Percentiles rank a stretch among this genome's conserved stretches.
Conservation (phyloP, 2,888 invertebrate genomes). For the Erannis defoliaria region DNA sequence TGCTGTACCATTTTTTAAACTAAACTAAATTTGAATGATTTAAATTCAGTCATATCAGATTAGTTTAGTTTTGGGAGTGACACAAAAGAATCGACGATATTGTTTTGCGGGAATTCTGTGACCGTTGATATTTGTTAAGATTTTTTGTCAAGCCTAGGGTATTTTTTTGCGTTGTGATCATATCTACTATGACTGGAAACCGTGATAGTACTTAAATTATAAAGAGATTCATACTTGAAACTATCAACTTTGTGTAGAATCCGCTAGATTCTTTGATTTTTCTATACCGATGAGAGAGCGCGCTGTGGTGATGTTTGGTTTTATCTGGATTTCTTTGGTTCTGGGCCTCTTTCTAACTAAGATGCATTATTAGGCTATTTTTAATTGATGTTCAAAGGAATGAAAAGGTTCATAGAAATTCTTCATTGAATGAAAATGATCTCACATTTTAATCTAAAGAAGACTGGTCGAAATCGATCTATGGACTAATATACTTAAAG, state of each 20-base stretch:
- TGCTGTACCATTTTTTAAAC: no score
- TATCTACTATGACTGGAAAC: conserved; percentile 64
- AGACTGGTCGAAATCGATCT: no score
- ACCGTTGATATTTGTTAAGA: conserved; percentile 21
- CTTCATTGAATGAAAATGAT: no score
- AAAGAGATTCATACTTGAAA: conserved; percentile 58
- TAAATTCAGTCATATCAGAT: no score
- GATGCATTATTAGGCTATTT: no score
- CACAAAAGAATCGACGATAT: background rate
- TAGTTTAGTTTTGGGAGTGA: no score
- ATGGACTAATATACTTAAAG: no score
- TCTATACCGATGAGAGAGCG: background rate
- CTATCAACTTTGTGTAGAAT: conserved; percentile 58
- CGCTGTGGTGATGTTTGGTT: background rate
- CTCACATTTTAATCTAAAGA: no score
- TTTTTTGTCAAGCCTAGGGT: conserved; percentile 23
- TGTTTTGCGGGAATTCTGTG: conserved; percentile 11
- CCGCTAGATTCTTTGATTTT: conserved; percentile 59
- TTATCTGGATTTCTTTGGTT: background rate
- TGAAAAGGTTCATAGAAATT: no score
- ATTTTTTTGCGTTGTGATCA: conserved; percentile 38
- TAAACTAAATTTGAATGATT: no score
- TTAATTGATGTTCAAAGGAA: no score
- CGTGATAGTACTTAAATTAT: conserved; percentile 78
- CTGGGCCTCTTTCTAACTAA: conserved; percentile 9